Evolutionary conservation across 35 echinoderm and acorn worm species (phyloP).

Genomic region (Anneissia japonica): DNA sequence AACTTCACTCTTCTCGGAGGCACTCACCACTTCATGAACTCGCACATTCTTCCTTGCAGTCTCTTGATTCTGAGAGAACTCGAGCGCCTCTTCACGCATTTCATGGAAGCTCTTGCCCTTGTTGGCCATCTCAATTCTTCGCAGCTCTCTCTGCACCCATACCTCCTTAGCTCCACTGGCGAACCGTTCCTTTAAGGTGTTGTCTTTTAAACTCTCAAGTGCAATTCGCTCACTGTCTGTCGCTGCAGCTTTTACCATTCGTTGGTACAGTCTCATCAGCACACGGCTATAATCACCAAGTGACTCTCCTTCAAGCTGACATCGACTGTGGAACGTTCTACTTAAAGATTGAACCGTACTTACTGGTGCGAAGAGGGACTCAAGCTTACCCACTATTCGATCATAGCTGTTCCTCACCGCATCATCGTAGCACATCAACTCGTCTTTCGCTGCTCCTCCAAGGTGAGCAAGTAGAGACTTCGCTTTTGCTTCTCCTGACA

Average conservation of each 20-base stretch:
- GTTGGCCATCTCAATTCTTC: constrained; percentile 17
- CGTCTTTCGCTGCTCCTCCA: constrained; percentile 4
- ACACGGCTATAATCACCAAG: too few species aligned
- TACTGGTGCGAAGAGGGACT: constrained; percentile 1
- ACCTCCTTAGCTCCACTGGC: constrained; percentile 30
- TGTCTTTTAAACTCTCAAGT: constrained; percentile 15
- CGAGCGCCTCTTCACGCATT: constrained; percentile 33
- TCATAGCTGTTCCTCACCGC: not conserved
- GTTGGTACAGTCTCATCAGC: too few species aligned
- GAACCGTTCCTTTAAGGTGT: constrained; percentile 22
- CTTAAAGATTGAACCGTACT: too few species aligned
- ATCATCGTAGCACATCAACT: not conserved
- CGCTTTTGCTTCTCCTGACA: not conserved
- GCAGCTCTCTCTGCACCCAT: constrained; percentile 34
- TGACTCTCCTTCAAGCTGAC: too few species aligned
- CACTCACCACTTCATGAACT: too few species aligned
- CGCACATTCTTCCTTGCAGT: not conserved
- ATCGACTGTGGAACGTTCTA: too few species aligned
- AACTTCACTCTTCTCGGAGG: too few species aligned
- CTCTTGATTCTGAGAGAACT: constrained; percentile 25
- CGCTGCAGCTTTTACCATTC: too few species aligned
- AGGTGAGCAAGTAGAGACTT: not conserved
- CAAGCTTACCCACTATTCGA: not conserved
- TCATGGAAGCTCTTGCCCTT: constrained; percentile 13
- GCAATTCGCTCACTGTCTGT: too few species aligned